Conservation (phyloP, 2,797 vertebrate species). For the Leontocebus nigricollis region DNA sequence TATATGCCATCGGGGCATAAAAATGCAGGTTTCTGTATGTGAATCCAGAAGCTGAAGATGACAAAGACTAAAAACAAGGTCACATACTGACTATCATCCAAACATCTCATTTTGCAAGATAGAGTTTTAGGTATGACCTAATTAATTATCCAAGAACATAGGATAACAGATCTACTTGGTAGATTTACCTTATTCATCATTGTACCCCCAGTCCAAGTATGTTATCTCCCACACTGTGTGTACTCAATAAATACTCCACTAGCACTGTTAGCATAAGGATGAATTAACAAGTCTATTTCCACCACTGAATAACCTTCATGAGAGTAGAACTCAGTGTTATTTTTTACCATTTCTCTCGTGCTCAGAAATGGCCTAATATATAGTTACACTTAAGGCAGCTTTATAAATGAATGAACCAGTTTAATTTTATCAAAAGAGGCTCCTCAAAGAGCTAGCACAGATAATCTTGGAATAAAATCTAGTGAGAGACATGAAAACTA, state of each 20-base stretch:
- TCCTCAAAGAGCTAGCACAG: neutral
- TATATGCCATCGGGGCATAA: neutral
- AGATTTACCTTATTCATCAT: neutral
- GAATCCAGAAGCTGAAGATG: neutral
- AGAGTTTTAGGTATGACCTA: neutral
- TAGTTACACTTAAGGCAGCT: neutral
- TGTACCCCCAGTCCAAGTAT: neutral
- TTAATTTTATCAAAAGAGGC: neutral
- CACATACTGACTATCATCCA: neutral
- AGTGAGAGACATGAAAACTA: neutral
- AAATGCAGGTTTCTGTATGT: neutral
- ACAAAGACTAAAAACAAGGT: neutral
- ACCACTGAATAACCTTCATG: neutral
- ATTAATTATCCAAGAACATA: neutral
- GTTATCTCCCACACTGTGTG: neutral
- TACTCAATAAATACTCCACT: neutral
- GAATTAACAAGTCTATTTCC: neutral
- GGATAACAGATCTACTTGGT: neutral
- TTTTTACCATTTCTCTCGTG: neutral
- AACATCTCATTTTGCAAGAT: neutral
- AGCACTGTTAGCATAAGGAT: neutral
- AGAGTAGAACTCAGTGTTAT: neutral
- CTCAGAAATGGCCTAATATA: neutral
- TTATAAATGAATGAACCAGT: neutral
- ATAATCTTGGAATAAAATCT: constrained; percentile 35